Conservation (phyloP, 2,113 vertebrate species). For the Corythaeola cristata region DNA sequence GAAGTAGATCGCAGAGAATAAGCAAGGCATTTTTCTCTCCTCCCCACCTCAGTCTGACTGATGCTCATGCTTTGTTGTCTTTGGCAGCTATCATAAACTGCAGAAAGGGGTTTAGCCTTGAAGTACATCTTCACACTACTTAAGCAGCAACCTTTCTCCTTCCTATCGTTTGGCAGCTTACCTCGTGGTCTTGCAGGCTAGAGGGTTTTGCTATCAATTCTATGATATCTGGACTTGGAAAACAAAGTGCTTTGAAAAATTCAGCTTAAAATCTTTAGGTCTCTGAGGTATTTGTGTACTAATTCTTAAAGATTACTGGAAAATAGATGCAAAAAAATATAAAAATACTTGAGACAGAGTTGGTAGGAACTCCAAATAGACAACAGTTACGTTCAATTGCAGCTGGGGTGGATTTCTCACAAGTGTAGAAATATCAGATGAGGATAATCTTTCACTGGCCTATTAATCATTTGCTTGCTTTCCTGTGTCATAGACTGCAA, state of each 20-base stretch:
- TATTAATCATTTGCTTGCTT: conserved; percentile 48
- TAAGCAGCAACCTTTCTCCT: not conserved
- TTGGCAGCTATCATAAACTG: not conserved
- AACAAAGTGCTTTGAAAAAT: not conserved
- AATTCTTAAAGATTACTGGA: not conserved
- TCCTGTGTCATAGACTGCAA: conserved; percentile 28
- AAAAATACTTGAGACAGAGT: not conserved
- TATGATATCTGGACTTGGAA: not conserved
- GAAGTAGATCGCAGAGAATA: not conserved
- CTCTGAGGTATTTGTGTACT: not conserved
- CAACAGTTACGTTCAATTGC: not conserved
- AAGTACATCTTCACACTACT: not conserved
- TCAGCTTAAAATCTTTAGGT: not conserved
- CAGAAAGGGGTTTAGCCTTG: not conserved
- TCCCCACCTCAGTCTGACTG: not conserved
- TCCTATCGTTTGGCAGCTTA: not conserved
- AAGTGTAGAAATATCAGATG: conserved; percentile 61
- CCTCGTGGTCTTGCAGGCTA: not conserved
- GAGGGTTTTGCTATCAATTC: not conserved
- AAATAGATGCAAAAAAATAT: not conserved
- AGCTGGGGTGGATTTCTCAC: conserved; percentile 56
- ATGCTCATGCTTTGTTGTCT: not conserved
- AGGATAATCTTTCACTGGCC: conserved; percentile 60
- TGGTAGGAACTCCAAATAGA: not conserved
- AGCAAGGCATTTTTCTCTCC: not conserved